Evolutionary conservation across 1,140 invertebrate species (phyloP), one percentile per base, ranked within the genome.

Genomic region (Euschistus heros): DNA sequence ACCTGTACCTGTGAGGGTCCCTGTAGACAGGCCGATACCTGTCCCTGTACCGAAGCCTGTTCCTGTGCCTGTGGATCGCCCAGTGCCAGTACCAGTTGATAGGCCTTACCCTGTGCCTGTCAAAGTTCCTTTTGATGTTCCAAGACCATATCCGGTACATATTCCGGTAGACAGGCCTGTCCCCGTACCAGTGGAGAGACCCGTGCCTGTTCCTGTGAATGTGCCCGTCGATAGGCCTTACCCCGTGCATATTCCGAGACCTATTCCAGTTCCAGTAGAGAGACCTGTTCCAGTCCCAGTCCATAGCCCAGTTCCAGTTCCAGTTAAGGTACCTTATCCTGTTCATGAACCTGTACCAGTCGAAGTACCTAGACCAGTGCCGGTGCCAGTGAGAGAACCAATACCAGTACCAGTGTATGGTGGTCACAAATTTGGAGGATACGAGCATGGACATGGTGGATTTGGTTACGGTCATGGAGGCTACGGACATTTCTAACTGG

Each of bases 151-250:
- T 24, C 65, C 65, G 2, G 65, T 66, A 2, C 65, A 66, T 2
- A 57, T 66, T 0, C 65, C 65, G 6, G 65, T 66, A 2, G 55
- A 37, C 22, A 24, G 57, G 13, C 65, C 65, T 26, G 20, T 50
- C 27, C 65, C 65, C 0, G 37, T 61, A 5, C 59, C 30, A 20
- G 59, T 66, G 15, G 55, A 55, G 17, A 60, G 46, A 18, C 65
- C 65, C 24, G 22, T 50, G 10, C 65, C 65, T 2, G 33, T 67
- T 10, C 66, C 46, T 15, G 61, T 67, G 33, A 63, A 63, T 26
- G 66, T 67, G 17, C 66, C 66, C n/a, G 60, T 63, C 26, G 60
- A 62, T 30, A 52, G 60, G 15, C 66, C 66, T 5, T 62, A 55
- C 50, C 66, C 66, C 8, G 66, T 67, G 14, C 60, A 46, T 4